Evolutionary conservation across 2,797 vertebrate species (phyloP).

Genomic region (Microctenopoma stevenorrisi): DNA sequence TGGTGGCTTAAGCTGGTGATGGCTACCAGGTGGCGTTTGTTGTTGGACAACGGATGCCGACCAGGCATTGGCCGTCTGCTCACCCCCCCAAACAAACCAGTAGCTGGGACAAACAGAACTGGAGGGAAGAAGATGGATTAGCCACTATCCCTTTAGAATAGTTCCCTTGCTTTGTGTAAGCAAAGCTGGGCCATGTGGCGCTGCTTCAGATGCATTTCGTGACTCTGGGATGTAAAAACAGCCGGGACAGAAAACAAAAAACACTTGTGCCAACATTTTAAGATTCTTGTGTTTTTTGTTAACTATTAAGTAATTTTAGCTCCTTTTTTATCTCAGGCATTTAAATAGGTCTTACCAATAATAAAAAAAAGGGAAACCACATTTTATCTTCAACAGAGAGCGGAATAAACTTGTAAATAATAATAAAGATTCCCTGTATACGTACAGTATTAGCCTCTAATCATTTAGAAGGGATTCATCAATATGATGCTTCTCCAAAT

Average conservation of each 20-base stretch:
- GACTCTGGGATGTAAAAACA: conserved; percentile 57
- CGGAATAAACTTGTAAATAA: neutral
- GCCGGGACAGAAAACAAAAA: conserved; percentile 41
- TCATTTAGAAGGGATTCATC: neutral
- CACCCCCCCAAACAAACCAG: conserved; percentile 50
- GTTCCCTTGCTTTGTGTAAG: conserved; percentile 39
- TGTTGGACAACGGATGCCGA: conserved; percentile 36
- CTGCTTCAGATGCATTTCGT: conserved; percentile 62
- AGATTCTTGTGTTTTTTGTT: conserved; percentile 20
- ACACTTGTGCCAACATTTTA: conserved; percentile 18
- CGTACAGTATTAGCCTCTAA: neutral
- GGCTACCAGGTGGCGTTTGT: conserved; percentile 73
- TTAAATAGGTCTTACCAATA: neutral
- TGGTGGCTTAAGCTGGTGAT: conserved; percentile 61
- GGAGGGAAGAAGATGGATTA: conserved; percentile 48
- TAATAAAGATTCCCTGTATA: neutral
- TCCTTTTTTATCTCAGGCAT: conserved; percentile 3
- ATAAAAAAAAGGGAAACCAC: neutral
- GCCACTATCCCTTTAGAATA: conserved; percentile 40
- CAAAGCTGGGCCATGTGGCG: conserved; percentile 42
- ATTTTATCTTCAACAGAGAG: neutral
- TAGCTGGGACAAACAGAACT: conserved; percentile 62
- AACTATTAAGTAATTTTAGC: conserved; percentile 1
- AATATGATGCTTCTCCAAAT: neutral
- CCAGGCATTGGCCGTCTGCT: conserved; percentile 55